A percentile compares a stretch with the other conserved stretches of the same genome.
phyloP scores from a whole-genome alignment of 2,797 vertebrate species.

The Columba guinea region DNA sequence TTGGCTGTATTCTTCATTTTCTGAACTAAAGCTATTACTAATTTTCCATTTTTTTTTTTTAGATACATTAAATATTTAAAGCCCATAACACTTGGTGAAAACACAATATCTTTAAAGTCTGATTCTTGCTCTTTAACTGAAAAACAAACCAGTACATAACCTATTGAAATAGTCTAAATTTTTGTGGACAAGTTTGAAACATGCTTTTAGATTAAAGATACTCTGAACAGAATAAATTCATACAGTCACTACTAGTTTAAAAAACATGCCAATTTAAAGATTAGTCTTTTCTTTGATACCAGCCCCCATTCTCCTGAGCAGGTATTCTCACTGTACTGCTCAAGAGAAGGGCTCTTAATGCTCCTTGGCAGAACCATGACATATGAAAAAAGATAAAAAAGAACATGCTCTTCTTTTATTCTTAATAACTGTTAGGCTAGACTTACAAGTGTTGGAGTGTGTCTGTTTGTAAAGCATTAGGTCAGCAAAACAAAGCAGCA shows the following conservation, averaged over 20 bases:
- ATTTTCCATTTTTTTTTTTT: background rate
- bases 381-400: too few relatives aligned
- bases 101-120: background rate
- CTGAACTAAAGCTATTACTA: background rate
- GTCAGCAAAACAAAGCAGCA: background rate
- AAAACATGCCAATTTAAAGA: background rate
- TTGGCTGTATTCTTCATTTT: background rate
- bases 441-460: background rate
- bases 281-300: background rate
- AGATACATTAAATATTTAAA: background rate
- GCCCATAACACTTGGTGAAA: background rate
- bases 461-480: background rate
- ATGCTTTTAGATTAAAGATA: background rate
- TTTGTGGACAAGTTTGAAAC: background rate
- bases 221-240: background rate
- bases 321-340: background rate
- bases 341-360: background rate
- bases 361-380: background rate
- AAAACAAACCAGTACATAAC: background rate
- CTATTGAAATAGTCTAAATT: background rate
- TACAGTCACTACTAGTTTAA: background rate
- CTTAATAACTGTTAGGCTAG: background rate
- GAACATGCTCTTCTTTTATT: background rate
- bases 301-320: background rate
- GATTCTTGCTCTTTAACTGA: background rate